These are phyloP conservation scores for Clupea harengus DNA, from an alignment of 2,113 vertebrate species.

Conservation along the genomic window DNA sequence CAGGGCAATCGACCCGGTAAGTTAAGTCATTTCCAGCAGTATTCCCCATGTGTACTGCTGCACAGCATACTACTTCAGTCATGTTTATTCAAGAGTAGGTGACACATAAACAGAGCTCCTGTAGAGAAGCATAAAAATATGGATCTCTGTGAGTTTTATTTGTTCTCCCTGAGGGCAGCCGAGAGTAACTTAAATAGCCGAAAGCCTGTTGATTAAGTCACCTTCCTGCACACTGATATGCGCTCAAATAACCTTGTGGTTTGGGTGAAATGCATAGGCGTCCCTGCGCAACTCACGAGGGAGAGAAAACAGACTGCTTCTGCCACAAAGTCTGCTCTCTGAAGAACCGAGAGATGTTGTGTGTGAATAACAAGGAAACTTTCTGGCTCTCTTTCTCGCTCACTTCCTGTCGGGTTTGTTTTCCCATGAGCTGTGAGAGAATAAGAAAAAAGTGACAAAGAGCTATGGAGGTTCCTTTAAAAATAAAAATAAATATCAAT, in stretches of 20 bases:
- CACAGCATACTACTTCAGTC: background rate
- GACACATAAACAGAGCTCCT: background rate
- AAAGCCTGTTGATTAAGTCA: constrained; percentile 10
- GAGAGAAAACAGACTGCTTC: background rate
- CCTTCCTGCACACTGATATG: background rate
- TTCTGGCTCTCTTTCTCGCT: background rate
- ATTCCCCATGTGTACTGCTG: background rate
- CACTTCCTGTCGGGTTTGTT: background rate
- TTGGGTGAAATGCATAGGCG: background rate
- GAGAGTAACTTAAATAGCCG: background rate
- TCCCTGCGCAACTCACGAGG: background rate
- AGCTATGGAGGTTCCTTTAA: background rate
- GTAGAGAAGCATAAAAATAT: background rate
- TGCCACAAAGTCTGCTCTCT: background rate
- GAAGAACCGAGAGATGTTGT: background rate
- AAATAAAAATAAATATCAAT: background rate
- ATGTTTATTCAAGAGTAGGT: background rate
- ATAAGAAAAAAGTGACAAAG: background rate
- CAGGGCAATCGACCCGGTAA: background rate
- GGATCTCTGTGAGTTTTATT: background rate
- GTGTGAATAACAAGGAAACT: background rate
- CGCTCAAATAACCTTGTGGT: background rate
- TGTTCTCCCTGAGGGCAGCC: background rate
- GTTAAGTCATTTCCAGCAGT: background rate
- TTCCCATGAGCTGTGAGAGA: background rate